Base-by-base conservation (phyloP, 2,888 invertebrate species). In the Oligia strigilis region DNA sequence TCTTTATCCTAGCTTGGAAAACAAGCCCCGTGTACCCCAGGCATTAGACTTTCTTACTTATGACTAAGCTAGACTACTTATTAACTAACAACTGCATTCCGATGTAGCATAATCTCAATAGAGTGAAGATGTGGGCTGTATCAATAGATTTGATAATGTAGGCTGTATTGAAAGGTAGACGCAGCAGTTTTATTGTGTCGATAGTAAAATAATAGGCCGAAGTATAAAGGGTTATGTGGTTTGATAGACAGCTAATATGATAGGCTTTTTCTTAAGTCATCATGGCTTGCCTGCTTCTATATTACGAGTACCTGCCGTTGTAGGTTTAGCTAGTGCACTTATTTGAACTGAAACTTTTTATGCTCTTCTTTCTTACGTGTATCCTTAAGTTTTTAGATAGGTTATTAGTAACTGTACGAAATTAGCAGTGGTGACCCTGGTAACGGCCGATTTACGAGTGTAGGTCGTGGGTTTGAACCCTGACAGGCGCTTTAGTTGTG, bases 21-120 rank as follows among this genome's bases (percentile, higher is more conserved):
- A 17, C 11, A 17, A 11, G 40, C 64, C 40, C 19, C 17, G 40
- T 72, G 65, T n/a, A 43, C 6, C 65, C n/a, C 1, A 40, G 65
- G n/a, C 72, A 2, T 72, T 40, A 72, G 70, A 73, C 80, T 83
- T 83, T 83, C 87, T 80, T 82, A 74, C 77, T 76, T 77, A 83
- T 77, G 79, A 78, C 78, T 85, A 78, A 85, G 79, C 73, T 43
- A 72, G 71, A 49, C 46, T 64, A 64, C 72, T 79, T 80, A 76
- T 85, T 85, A 85, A 62, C 77, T 86, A 86, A 86, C 83, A 83
- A 67, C 83, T 73, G 72, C 85, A 86, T 85, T 85, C 81, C 85
- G 4, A 71, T 72, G n/a, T 75, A n/a, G 52, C 55, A 62, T 82
- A 65, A 82, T 84, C 79, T 62, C 55, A 77, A 79, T 71, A 64